A percentile compares a stretch with the other conserved stretches of the same genome.
phyloP scores from a whole-genome alignment of 1,140 invertebrate genomes.

The Zaprionus africanus region DNA sequence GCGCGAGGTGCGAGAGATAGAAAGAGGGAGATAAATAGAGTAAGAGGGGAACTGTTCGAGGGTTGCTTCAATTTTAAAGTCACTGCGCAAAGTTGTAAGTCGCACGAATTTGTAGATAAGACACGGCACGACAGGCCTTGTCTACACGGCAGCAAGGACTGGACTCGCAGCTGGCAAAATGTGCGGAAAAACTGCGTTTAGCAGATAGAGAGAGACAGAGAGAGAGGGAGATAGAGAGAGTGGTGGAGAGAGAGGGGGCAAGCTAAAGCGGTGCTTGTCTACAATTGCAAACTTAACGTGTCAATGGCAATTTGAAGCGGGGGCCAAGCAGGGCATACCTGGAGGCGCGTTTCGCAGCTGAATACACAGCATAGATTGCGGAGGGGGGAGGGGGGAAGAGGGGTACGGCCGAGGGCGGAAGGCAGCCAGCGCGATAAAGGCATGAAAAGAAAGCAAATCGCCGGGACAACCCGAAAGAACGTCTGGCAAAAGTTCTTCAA shows the following conservation, averaged over 20 bases:
- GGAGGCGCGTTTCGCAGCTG: conserved; percentile 28
- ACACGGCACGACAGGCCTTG: conserved; percentile 69
- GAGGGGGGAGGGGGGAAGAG: background rate
- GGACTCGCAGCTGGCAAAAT: conserved; percentile 34
- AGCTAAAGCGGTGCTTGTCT: conserved; percentile 22
- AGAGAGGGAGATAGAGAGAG: background rate
- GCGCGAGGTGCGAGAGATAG: conserved; percentile 9
- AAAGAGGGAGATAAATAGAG: background rate
- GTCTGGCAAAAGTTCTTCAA: conserved; percentile 76
- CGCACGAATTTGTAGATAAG: conserved; percentile 72
- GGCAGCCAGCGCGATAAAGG: conserved; percentile 57
- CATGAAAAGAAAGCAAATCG: conserved; percentile 68
- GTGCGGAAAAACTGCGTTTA: conserved; percentile 78
- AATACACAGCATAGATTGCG: conserved; percentile 26
- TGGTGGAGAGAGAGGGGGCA: background rate
- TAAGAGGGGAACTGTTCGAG: background rate
- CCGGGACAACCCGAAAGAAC: conserved; percentile 38
- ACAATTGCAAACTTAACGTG: conserved; percentile 81
- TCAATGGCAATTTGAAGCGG: conserved; percentile 71
- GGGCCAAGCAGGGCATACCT: conserved; percentile 1
- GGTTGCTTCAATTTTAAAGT: conserved; percentile 42
- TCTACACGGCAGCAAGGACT: conserved; percentile 67
- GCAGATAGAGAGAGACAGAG: conserved; percentile 37
- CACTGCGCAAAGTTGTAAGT: conserved; percentile 50
- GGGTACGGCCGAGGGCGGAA: background rate